Evolutionary conservation across 1,140 invertebrate species (phyloP), one percentile per base, ranked within the genome.

Genomic region (Lordiphosa mommai): DNA sequence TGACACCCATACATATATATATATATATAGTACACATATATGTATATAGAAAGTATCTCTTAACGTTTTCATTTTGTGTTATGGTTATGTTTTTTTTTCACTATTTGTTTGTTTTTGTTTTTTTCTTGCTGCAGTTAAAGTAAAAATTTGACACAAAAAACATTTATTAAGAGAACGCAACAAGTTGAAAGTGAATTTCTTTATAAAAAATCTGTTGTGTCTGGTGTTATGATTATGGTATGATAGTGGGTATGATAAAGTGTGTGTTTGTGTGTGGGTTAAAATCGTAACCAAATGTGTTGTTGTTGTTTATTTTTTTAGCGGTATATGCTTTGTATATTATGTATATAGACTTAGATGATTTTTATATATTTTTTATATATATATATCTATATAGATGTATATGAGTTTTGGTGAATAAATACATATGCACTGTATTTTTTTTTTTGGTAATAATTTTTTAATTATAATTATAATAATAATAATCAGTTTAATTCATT

Each of bases 131-230:
- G 41, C 34, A 52, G 51, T 64, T 74, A 70, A 80, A 80, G 76
- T 71, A 80, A 82, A 80, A 84, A 84, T 67, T 72, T 61, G 68
- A 85, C 68, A 70, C 72, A 77, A 84, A 74, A 84, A 76, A 84
- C 77, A 85, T 84, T 85, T 77, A 66, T 82, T 72, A 74, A 68
- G 60, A 71, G 72, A 84, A 84, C 79, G 79, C 79, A 84, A 84
- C 65, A 85, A 60, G 71, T 71, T 74, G 70, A 65, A 61, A 44
- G 23, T 27, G 73, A 59, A 55, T 72, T 70, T 74, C n/a, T n/a
- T n/a, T n/a, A n/a, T 56, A 36, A 67, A 67, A 55, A 67, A 66
- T 55, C 65, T 40, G 46, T 40, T 46, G 61, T 65, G 34, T 43
- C 12, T 44, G 65, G 4, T 27, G 23, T 7, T 27, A 6, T 27